These are phyloP conservation scores for Sanderia malayensis DNA, from an alignment of 30 jellyfish, hydroid and myxozoan species.

Conservation along the genomic window DNA sequence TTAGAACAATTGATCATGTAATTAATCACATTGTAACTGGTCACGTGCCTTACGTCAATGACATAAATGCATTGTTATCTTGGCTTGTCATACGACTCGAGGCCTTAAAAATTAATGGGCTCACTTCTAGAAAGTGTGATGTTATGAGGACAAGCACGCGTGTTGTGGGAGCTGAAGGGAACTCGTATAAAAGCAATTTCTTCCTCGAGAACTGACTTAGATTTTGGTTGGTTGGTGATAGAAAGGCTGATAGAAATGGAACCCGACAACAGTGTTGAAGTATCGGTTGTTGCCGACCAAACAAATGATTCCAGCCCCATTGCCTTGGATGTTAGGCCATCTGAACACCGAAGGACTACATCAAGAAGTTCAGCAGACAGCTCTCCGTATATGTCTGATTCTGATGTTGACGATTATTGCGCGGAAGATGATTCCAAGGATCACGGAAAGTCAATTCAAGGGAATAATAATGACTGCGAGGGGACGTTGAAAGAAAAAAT, in stretches of 20 bases:
- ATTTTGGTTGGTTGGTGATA: neutral
- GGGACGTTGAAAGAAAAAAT: constrained; percentile 23
- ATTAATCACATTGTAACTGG: neutral
- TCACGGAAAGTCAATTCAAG: constrained; percentile 3
- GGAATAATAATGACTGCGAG: constrained; percentile 9
- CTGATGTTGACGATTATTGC: constrained; percentile 65
- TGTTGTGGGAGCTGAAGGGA: too few relatives aligned
- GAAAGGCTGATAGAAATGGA: constrained; percentile 7
- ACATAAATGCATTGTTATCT: too few relatives aligned
- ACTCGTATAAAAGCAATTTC: too few relatives aligned
- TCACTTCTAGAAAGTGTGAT: too few relatives aligned
- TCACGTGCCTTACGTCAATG: neutral
- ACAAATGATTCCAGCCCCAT: neutral
- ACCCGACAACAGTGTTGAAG: neutral
- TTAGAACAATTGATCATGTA: neutral
- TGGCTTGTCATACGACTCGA: too few relatives aligned
- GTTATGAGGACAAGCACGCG: too few relatives aligned
- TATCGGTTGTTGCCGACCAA: neutral
- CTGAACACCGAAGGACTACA: neutral
- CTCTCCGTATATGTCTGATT: constrained; percentile 66
- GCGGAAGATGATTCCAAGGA: constrained; percentile 60
- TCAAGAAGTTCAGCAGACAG: constrained; percentile 77
- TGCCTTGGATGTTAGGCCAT: neutral
- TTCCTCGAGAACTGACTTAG: too few relatives aligned
- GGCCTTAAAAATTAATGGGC: too few relatives aligned